These are phyloP conservation scores for Hetaerina americana DNA, from an alignment of 1,140 invertebrate species.

Conservation along the genomic window DNA sequence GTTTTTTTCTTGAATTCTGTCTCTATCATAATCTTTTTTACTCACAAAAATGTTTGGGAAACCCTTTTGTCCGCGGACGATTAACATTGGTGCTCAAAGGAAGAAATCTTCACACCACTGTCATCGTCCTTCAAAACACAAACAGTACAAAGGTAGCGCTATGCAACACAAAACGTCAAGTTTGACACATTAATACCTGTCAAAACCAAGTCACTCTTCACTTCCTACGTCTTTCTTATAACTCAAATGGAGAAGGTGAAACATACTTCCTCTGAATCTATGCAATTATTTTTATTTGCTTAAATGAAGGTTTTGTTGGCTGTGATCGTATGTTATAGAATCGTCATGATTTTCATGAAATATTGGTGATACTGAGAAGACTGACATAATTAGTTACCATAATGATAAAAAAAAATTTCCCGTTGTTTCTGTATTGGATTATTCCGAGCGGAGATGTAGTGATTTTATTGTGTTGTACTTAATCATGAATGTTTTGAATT, in stretches of 20 bases:
- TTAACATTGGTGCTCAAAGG: neutral
- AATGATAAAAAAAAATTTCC: neutral
- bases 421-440: neutral
- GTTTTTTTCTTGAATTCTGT: neutral
- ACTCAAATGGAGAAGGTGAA: neutral
- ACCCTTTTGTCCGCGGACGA: neutral
- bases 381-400: neutral
- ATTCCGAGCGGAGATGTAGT: neutral
- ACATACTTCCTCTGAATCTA: neutral
- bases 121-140: neutral
- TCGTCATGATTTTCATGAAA: neutral
- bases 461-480: neutral
- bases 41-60: too few relatives aligned
- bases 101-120: neutral
- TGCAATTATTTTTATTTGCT: neutral
- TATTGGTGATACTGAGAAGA: neutral
- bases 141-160: neutral
- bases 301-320: neutral
- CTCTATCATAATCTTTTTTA: neutral
- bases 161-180: neutral
- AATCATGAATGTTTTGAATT: neutral
- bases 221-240: neutral
- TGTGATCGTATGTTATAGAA: neutral
- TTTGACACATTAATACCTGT: neutral
- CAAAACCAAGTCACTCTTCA: neutral